phyloP scores from a whole-genome alignment of 2,797 vertebrate species.

The Aulostomus chinensis region DNA sequence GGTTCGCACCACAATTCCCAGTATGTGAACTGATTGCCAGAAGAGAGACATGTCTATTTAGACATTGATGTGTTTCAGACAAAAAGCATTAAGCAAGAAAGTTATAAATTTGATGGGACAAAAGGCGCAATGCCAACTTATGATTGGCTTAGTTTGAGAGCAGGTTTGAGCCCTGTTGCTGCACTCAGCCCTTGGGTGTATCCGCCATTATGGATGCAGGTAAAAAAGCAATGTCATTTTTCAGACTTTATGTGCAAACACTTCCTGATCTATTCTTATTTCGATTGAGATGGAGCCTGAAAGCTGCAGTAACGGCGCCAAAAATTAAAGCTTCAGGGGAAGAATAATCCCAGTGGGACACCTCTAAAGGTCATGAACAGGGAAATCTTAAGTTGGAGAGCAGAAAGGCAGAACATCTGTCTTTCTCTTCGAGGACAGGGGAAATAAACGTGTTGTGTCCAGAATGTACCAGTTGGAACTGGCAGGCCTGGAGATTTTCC shows the following conservation, averaged over 20 bases:
- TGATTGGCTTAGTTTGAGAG: too few relatives aligned
- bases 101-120: too few relatives aligned
- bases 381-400: constrained; percentile 33
- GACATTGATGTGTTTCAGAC: too few relatives aligned
- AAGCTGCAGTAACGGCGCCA: constrained; percentile 24
- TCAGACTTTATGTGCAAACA: not conserved
- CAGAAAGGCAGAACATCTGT: constrained; percentile 54
- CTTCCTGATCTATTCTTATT: constrained; percentile 24
- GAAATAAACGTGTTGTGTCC: constrained; percentile 76
- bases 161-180: too few relatives aligned
- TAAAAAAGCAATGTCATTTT: not conserved
- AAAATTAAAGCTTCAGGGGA: constrained; percentile 16
- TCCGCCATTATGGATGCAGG: too few relatives aligned
- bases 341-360: constrained; percentile 31
- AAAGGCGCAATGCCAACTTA: too few relatives aligned
- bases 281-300: constrained; percentile 11
- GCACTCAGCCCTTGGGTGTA: too few relatives aligned
- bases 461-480: constrained; percentile 83
- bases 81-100: too few relatives aligned
- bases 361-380: constrained; percentile 18
- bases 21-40: too few relatives aligned
- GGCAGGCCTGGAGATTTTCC: constrained; percentile 82
- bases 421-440: constrained; percentile 47
- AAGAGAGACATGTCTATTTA: too few relatives aligned
- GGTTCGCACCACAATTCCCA: too few relatives aligned